Evolutionary conservation across 2,888 invertebrate species (phyloP).

Genomic region (Mythimna albipuncta): DNA sequence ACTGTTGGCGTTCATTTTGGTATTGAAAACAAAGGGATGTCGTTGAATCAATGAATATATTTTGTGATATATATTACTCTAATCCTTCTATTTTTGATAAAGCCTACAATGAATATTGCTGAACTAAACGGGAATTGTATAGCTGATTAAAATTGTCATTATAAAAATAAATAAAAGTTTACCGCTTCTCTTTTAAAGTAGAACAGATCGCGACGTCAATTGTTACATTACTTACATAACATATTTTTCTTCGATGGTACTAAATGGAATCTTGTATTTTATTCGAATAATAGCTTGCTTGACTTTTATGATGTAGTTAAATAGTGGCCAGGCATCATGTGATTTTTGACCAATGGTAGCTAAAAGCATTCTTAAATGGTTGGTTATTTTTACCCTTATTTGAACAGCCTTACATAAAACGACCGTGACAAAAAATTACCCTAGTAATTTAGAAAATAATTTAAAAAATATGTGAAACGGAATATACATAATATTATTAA

Average conservation of each 20-base stretch:
- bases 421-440: neutral
- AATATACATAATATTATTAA: neutral
- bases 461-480: neutral
- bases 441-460: neutral
- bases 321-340: conserved; percentile 25
- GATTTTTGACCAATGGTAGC: conserved; percentile 44
- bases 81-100: conserved; percentile 91
- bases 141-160: conserved; percentile 73
- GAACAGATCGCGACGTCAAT: conserved; percentile 73
- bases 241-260: conserved; percentile 60
- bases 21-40: conserved; percentile 86
- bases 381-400: neutral
- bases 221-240: conserved; percentile 64
- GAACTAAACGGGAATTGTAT: conserved; percentile 84
- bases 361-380: conserved; percentile 37
- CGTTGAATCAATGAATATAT: conserved; percentile 89
- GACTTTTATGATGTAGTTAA: conserved; percentile 12
- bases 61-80: conserved; percentile 90
- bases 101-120: conserved; percentile 87
- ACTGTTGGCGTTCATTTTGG: conserved; percentile 67
- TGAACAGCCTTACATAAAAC: neutral
- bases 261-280: conserved; percentile 50
- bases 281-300: conserved; percentile 43
- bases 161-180: conserved; percentile 55
- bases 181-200: conserved; percentile 71